Base-by-base conservation (phyloP, 2,797 vertebrate species). In the Dallia pectoralis region DNA sequence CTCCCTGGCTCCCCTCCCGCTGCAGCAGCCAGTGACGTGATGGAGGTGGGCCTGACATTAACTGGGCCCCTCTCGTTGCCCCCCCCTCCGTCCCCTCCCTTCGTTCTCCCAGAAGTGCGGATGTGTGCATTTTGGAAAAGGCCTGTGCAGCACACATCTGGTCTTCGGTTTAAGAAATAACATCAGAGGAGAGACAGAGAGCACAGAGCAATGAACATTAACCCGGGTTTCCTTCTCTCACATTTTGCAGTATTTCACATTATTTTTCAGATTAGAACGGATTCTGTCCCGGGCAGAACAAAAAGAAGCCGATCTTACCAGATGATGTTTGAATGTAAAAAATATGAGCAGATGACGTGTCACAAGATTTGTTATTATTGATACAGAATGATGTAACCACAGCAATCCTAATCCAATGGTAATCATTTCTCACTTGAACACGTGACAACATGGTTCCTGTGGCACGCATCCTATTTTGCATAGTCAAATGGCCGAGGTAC, bases 131-230 rank as follows among this genome's bases (percentile, higher is more conserved):
- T 71, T 61, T n/a, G 22, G 56, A 79, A 81, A 78, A 75, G 70
- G 79, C 49, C 44, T 84, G 80, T 74, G 77, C 81, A 67, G 73
- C 75, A 81, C 82, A 84, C 88, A 89, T 91, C 86, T 90, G 87
- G 75, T 86, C 65, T 22, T 40, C 73, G 82, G 77, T 82, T 70
- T 12, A 44, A 44, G 14, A 44, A 40, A 40, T 7, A 9, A 40
- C 69, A 36, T 79, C 78, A 86, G 70, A 76, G 18, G 75, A 80
- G 69, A 63, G 77, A 68, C 75, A 51, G 48, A 27, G 33, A 77
- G 69, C n/a, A 59, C 22, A 33, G 30, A 69, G 8, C 71, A n/a
- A n/a, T 25, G 59, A 40, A 14, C 44, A 47, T 33, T 14, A 64
- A 16, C 30, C 30, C 19, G 22, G 18, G 27, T 32, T 30, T 32